A percentile compares a stretch with the other conserved stretches of the same genome.
Evolutionary conservation across 2,797 vertebrate genomes (phyloP).

Genomic region (Pangasius larnaudii): DNA sequence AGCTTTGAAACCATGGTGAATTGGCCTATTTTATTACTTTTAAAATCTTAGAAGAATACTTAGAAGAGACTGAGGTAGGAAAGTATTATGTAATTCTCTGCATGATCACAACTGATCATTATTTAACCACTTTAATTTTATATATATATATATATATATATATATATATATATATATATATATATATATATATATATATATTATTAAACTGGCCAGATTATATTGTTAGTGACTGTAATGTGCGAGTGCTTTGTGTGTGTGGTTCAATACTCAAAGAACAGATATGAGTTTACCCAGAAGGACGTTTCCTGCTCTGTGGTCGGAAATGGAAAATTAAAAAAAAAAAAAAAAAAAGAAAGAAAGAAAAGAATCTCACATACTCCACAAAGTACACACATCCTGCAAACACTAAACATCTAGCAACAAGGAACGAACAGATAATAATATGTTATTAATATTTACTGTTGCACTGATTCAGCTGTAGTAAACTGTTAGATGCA

Average conservation of each 20-base stretch:
- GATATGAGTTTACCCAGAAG: slow-evolving; percentile 46
- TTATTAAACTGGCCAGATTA: background rate
- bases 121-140: background rate
- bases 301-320: slow-evolving; percentile 63
- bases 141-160: background rate
- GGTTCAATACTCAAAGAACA: slow-evolving; percentile 54
- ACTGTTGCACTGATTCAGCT: background rate
- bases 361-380: slow-evolving; percentile 36
- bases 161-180: background rate
- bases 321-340: slow-evolving; percentile 64
- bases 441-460: background rate
- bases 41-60: background rate
- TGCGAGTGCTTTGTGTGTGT: slow-evolving; percentile 43
- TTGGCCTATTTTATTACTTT: background rate
- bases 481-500: background rate
- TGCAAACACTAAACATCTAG: slow-evolving; percentile 20
- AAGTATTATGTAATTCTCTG: background rate
- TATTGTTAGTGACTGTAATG: slow-evolving; percentile 28
- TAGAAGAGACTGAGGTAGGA: no score
- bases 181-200: background rate
- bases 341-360: slow-evolving; percentile 47
- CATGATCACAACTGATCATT: background rate
- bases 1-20: background rate
- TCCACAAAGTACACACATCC: slow-evolving; percentile 36
- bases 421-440: slow-evolving; percentile 9